A percentile compares a stretch with the other conserved stretches of the same genome.
Evolutionary conservation across 2,888 invertebrate species (phyloP).

Genomic region (Andricus quercusramuli): DNA sequence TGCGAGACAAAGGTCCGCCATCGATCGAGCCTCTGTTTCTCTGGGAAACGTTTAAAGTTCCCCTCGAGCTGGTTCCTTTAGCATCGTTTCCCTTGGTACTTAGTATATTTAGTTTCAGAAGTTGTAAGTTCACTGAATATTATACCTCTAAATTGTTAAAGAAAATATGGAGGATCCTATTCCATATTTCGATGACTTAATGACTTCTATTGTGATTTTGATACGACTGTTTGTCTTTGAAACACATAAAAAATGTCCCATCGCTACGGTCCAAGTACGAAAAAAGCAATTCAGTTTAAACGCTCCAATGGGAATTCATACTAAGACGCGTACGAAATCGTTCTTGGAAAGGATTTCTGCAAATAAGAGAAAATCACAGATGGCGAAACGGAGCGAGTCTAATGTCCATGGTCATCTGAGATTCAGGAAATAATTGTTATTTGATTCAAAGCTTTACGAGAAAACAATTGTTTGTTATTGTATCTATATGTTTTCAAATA

Average conservation of each 20-base stretch:
- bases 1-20: conserved; percentile 64
- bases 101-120: conserved; percentile 11
- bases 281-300: neutral
- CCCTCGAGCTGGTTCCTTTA: conserved; percentile 41
- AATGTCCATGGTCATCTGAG: neutral
- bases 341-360: conserved; percentile 3
- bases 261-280: neutral
- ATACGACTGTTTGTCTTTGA: neutral
- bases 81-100: neutral
- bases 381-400: conserved; percentile 10
- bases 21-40: conserved; percentile 62
- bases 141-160: neutral
- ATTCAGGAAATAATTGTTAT: neutral
- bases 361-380: conserved; percentile 4
- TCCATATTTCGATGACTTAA: conserved; percentile 3
- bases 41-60: conserved; percentile 71
- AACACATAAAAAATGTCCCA: neutral
- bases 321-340: neutral
- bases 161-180: neutral
- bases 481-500: too few species aligned
- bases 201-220: neutral
- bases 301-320: neutral
- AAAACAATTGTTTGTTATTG: neutral
- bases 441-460: neutral
- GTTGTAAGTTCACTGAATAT: neutral